Percentiles rank a stretch among this genome's conserved stretches.
Evolutionary conservation across 1,140 invertebrate species (phyloP).

Genomic region (Zeugodacus cucurbitae): DNA sequence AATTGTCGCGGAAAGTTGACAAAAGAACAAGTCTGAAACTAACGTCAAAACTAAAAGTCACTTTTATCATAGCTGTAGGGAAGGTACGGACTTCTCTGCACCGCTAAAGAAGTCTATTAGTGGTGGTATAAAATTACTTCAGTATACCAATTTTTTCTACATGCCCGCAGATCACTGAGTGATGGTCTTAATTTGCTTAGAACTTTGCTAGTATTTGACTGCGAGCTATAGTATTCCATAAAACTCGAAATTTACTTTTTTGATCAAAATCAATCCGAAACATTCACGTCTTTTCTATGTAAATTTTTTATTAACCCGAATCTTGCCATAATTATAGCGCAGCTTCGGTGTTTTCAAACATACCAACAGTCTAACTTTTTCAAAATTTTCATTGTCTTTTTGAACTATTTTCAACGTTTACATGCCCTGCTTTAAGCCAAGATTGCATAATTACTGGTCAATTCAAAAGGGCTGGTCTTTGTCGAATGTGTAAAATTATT

Average conservation of each 20-base stretch:
- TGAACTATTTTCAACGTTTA: conserved; percentile 34
- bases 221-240: background rate
- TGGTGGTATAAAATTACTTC: too few species aligned
- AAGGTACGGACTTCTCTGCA: too few species aligned
- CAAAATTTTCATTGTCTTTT: conserved; percentile 39
- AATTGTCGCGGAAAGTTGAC: too few species aligned
- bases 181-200: background rate
- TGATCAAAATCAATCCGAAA: background rate
- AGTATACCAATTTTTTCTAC: too few species aligned
- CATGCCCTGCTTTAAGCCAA: conserved; percentile 51
- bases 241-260: background rate
- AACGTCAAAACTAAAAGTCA: too few species aligned
- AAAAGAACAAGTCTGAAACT: too few species aligned
- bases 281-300: background rate
- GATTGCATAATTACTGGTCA: conserved; percentile 63
- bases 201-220: background rate
- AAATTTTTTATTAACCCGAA: background rate
- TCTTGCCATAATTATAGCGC: background rate
- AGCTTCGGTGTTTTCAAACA: background rate
- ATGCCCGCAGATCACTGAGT: too few species aligned
- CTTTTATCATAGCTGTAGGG: too few species aligned
- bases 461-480: conserved; percentile 64
- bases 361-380: conserved; percentile 20
- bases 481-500: conserved; percentile 64
- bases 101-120: too few species aligned